Evolutionary conservation across 2,888 invertebrate species (phyloP), one percentile per base, ranked within the genome.

Genomic region (Cenopis cana): DNA sequence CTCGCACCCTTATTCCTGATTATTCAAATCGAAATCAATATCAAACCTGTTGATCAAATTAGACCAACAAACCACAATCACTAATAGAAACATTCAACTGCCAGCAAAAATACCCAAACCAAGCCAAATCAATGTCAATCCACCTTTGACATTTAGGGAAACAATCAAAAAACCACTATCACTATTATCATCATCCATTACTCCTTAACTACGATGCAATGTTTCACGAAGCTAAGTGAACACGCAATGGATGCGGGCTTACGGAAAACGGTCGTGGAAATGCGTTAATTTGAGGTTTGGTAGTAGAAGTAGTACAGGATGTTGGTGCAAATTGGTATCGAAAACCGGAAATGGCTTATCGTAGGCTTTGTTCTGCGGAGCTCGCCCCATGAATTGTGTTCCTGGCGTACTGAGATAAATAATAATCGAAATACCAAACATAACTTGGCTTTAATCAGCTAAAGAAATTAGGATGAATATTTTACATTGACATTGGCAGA

Each of bases 261-360:
- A 6, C 20, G 17, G 10, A 36, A 66, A 60, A 36, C 12, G 0
- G 9, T 38, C 61, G 60, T 29, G 36, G 60, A 49, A 61, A 71
- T 49, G 5, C n/a, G n/a, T 20, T 38, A 0, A 14, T 36, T 29
- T 36, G 11, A n/a, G 4, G 17, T 1, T 38, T 61, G 38, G 50
- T 60, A 55, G 71, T 71, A 54, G 46, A 49, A 38, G 56, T 67
- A 36, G 60, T 24, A 67, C 66, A 46, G 71, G 71, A 71, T 71
- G 71, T 55, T 67, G 71, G 70, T 60, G 74, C 72, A 75, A 71
- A 74, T 62, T 54, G 61, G 73, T 73, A 69, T 70, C 74, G 71
- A 71, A 71, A 69, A 67, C 66, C 74, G 76, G 76, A 75, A 75
- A 75, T 76, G 73, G 74, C 75, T 73, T 75, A 75, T 75, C 74